phyloP scores from a whole-genome alignment of 2,113 vertebrate genomes.

The Stegostoma tigrinum region DNA sequence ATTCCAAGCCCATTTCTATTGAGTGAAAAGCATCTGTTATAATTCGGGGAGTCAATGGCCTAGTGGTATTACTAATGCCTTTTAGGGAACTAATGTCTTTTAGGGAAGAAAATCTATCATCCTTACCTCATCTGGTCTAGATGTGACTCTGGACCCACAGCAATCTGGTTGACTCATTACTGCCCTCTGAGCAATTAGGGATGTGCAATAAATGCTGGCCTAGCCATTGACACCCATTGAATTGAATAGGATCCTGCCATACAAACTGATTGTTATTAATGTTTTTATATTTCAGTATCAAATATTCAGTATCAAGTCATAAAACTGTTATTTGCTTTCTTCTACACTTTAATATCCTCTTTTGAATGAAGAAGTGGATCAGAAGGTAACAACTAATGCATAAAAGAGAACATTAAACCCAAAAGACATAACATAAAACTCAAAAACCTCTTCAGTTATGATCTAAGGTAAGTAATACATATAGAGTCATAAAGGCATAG shows the following conservation, averaged over 20 bases:
- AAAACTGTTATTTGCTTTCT: background rate
- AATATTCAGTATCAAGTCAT: background rate
- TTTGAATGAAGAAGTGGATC: background rate
- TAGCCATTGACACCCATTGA: no score
- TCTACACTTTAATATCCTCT: background rate
- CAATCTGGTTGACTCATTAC: no score
- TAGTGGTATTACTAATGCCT: no score
- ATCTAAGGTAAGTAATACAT: background rate
- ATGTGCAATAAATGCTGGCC: no score
- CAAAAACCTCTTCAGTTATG: background rate
- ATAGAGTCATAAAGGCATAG: background rate
- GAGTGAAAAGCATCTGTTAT: background rate
- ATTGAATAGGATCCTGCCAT: background rate
- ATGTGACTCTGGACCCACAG: no score
- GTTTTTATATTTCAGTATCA: background rate
- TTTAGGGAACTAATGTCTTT: no score
- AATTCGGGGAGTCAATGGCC: background rate
- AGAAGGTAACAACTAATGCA: background rate
- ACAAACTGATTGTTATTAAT: background rate
- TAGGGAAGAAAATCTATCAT: no score
- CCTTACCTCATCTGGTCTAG: no score
- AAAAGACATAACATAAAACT: background rate
- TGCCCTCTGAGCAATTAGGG: no score
- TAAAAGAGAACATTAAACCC: background rate
- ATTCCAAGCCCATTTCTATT: background rate